These are phyloP conservation scores for Teleogryllus oceanicus DNA, from an alignment of 2,888 invertebrate genomes.

Conservation along the genomic window DNA sequence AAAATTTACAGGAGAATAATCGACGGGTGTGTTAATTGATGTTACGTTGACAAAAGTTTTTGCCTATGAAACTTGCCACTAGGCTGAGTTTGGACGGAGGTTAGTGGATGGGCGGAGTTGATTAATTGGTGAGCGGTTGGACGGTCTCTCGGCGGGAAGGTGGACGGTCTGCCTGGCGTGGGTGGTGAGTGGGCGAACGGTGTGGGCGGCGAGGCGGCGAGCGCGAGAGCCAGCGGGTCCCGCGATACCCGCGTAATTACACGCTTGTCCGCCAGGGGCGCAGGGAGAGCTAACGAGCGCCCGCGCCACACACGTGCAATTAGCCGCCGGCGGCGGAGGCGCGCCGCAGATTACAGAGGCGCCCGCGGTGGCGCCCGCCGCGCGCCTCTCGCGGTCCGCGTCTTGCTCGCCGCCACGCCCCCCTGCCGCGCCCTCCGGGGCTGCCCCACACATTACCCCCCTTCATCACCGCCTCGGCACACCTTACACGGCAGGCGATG, in stretches of 20 bases:
- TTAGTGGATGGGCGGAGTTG: no score
- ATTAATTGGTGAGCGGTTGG: background rate
- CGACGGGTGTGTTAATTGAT: no score
- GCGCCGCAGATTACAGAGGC: conserved; percentile 6
- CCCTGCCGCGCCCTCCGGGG: no score
- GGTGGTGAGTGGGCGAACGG: background rate
- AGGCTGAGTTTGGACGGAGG: no score
- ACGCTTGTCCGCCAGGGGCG: conserved; percentile 18
- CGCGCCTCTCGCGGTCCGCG: background rate
- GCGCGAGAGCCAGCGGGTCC: background rate
- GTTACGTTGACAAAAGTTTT: no score
- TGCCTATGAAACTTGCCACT: no score
- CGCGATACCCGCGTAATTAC: conserved; percentile 2
- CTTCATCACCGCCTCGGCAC: no score
- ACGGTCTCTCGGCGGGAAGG: background rate
- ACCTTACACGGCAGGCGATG: no score
- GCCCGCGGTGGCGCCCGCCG: background rate
- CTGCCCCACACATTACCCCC: no score
- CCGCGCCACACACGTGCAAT: conserved; percentile 1
- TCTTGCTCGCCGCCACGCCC: no score
- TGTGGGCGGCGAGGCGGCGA: background rate
- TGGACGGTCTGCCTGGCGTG: background rate
- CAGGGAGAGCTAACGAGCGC: background rate
- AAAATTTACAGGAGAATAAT: no score
- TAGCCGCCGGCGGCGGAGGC: background rate